Conservation (phyloP, 2,888 invertebrate species). For the Saturnia pavonia region DNA sequence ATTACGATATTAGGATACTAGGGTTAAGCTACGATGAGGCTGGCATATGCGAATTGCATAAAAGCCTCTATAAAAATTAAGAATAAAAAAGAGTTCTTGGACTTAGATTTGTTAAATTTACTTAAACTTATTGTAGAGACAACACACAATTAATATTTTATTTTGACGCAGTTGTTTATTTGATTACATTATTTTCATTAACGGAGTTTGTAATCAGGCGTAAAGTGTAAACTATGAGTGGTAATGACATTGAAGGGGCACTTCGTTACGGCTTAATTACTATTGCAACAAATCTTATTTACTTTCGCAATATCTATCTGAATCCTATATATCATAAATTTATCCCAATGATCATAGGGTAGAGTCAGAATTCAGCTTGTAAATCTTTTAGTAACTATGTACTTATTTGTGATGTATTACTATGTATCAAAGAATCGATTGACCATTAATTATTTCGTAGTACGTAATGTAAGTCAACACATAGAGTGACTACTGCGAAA, state of each 20-base stretch:
- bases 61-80: too few species aligned
- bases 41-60: too few species aligned
- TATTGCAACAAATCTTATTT: neutral
- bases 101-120: neutral
- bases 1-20: too few species aligned
- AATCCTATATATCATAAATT: neutral
- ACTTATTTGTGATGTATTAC: too few species aligned
- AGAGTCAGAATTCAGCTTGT: too few species aligned
- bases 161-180: neutral
- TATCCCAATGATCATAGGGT: neutral
- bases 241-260: constrained; percentile 33
- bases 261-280: constrained; percentile 26
- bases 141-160: neutral
- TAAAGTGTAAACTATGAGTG: constrained; percentile 37
- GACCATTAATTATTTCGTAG: too few species aligned
- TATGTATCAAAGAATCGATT: too few species aligned
- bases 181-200: neutral
- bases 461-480: too few species aligned
- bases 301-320: neutral
- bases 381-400: too few species aligned
- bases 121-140: neutral
- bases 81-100: too few species aligned
- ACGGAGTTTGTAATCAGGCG: constrained; percentile 26
- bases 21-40: too few species aligned
- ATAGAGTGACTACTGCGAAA: too few species aligned